Conservation (phyloP, 2,888 invertebrate species). For the Zygaena filipendulae region DNA sequence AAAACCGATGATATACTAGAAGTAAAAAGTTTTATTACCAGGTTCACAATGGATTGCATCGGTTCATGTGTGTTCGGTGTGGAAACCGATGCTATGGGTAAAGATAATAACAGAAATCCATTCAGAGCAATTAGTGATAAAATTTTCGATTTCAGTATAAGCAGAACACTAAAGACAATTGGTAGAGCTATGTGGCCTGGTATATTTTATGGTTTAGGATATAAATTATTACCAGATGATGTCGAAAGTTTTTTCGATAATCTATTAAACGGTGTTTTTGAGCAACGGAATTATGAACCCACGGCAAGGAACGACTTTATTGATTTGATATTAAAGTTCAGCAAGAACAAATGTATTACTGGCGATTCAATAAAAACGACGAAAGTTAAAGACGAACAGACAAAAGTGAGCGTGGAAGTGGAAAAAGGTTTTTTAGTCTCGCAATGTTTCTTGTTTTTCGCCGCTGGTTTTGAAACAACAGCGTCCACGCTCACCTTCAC, state of each 20-base stretch:
- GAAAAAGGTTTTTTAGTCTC: constrained; percentile 52
- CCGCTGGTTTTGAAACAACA: constrained; percentile 39
- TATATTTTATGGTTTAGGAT: constrained; percentile 32
- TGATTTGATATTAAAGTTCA: constrained; percentile 31
- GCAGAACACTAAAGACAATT: constrained; percentile 23
- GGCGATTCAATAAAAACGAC: constrained; percentile 31
- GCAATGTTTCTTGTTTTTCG: constrained; percentile 60
- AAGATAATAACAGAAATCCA: constrained; percentile 22
- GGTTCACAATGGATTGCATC: constrained; percentile 39
- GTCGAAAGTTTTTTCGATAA: constrained; percentile 26
- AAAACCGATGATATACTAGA: constrained; percentile 20
- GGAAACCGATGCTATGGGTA: constrained; percentile 29
- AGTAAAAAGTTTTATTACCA: constrained; percentile 22
- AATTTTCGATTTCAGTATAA: constrained; percentile 24
- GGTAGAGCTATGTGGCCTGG: constrained; percentile 32
- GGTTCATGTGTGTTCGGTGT: constrained; percentile 38
- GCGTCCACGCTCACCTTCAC: constrained; percentile 26
- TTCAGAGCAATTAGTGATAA: constrained; percentile 25
- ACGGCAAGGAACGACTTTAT: constrained; percentile 34
- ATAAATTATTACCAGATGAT: constrained; percentile 22
- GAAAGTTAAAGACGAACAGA: constrained; percentile 18
- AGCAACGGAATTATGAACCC: constrained; percentile 25
- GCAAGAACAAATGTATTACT: constrained; percentile 22
- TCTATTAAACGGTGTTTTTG: constrained; percentile 25
- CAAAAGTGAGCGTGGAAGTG: constrained; percentile 26